phyloP scores from a whole-genome alignment of 92 coral and sea anemone genomes.

The Nematostella vectensis region DNA sequence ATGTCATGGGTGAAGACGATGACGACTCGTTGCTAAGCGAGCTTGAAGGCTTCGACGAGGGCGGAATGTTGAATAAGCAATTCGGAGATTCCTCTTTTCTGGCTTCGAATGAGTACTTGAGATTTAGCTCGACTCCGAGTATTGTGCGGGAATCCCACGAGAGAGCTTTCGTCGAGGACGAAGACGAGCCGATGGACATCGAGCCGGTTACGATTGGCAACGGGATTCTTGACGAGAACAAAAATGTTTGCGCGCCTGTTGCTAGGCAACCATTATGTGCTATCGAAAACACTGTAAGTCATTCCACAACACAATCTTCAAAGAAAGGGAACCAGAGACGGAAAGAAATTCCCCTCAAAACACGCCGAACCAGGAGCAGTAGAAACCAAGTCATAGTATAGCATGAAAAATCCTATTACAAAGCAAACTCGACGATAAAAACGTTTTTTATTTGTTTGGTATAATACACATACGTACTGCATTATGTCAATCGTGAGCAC shows the following conservation, averaged over 20 bases:
- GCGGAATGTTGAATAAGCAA: conserved; percentile 59
- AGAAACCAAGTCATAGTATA: too few relatives aligned
- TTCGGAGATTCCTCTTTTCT: conserved; percentile 64
- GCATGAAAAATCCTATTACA: too few relatives aligned
- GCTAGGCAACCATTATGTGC: conserved; percentile 50
- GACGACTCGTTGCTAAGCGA: conserved; percentile 43
- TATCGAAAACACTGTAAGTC: conserved; percentile 28
- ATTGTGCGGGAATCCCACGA: conserved; percentile 45
- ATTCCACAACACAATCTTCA: not conserved
- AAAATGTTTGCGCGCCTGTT: conserved; percentile 46
- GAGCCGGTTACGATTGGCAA: conserved; percentile 68
- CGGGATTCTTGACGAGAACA: conserved; percentile 42
- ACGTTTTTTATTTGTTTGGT: too few relatives aligned
- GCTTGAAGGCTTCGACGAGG: conserved; percentile 26
- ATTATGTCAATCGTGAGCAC: too few relatives aligned
- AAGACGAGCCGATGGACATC: conserved; percentile 22
- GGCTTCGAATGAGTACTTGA: conserved; percentile 44
- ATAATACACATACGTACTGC: too few relatives aligned
- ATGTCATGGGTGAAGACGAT: conserved; percentile 42
- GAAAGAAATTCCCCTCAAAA: conserved; percentile 25
- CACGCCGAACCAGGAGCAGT: conserved; percentile 13
- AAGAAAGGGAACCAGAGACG: conserved; percentile 21
- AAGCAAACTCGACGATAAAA: too few relatives aligned
- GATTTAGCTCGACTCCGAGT: conserved; percentile 80
- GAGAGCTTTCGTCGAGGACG: conserved; percentile 34